phyloP scores from a whole-genome alignment of 1,140 invertebrate genomes.

The Macrobrachium rosenbergii region DNA sequence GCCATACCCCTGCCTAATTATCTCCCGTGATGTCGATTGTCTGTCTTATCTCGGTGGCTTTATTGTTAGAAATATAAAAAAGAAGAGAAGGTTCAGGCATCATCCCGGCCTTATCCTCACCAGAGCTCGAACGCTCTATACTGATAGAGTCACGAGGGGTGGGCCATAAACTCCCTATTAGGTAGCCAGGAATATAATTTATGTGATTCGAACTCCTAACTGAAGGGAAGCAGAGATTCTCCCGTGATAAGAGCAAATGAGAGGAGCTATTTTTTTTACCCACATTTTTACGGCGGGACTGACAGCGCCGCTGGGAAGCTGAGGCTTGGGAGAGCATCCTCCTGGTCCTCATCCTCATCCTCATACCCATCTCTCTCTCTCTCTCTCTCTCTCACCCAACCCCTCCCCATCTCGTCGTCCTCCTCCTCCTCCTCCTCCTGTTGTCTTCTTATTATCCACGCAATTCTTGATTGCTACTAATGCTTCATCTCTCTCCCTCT shows the following conservation, averaged over 20 bases:
- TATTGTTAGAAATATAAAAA: background rate
- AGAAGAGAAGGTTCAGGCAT: background rate
- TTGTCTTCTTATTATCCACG: too few relatives aligned
- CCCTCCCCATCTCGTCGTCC: too few relatives aligned
- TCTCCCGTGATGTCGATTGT: too few relatives aligned
- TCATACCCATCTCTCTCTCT: background rate
- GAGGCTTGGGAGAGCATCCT: background rate
- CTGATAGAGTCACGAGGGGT: conserved; percentile 10
- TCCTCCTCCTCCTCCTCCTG: too few relatives aligned
- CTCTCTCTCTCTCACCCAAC: background rate
- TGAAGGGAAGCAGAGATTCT: conserved; percentile 23
- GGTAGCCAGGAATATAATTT: conserved; percentile 32
- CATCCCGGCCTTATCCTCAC: background rate
- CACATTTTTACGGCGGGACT: background rate
- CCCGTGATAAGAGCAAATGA: conserved; percentile 29
- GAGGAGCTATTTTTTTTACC: conserved; percentile 1
- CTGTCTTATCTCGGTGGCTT: too few relatives aligned
- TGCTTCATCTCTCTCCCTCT: background rate
- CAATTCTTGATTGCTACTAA: too few relatives aligned
- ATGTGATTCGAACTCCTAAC: conserved; percentile 32
- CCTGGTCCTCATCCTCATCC: background rate
- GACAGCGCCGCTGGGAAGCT: background rate
- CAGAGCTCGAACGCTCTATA: background rate
- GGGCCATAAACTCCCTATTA: conserved; percentile 19
- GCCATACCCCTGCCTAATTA: background rate